These are phyloP conservation scores for Scomber scombrus DNA, from an alignment of 2,113 vertebrate species.

Conservation along the genomic window DNA sequence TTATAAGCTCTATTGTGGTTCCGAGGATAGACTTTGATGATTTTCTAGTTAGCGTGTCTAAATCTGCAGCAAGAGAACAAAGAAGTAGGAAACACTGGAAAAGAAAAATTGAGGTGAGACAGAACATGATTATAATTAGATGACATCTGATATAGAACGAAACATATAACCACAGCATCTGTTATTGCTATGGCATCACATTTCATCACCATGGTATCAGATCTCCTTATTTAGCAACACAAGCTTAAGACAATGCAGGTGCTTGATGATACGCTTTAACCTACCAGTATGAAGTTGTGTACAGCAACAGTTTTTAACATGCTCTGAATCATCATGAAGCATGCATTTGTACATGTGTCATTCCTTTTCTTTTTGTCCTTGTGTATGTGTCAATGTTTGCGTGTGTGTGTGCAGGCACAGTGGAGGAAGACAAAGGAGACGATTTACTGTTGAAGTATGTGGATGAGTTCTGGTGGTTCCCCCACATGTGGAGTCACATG, in stretches of 20 bases:
- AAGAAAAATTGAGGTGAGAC: constrained; percentile 17
- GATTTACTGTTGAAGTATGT: constrained; percentile 92
- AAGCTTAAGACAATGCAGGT: constrained; percentile 30
- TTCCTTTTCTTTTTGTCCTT: constrained; percentile 51
- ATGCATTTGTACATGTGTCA: background rate
- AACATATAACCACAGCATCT: constrained; percentile 26
- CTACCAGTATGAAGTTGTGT: constrained; percentile 10
- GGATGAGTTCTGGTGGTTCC: constrained; percentile 99
- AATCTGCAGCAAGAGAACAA: constrained; percentile 48
- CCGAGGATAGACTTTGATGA: constrained; percentile 49
- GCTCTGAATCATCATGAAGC: constrained; percentile 11
- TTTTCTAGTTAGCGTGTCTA: constrained; percentile 48
- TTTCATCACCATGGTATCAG: constrained; percentile 62
- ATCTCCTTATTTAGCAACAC: constrained; percentile 45
- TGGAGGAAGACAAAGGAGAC: constrained; percentile 94
- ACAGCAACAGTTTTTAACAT: background rate
- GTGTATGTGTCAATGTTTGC: constrained; percentile 20
- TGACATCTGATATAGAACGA: constrained; percentile 27
- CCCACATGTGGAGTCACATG: constrained; percentile 99
- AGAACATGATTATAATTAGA: constrained; percentile 39
- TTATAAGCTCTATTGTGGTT: constrained; percentile 6
- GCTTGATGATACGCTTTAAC: constrained; percentile 8
- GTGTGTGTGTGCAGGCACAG: constrained; percentile 84
- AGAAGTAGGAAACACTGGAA: background rate
- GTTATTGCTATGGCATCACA: constrained; percentile 35